phyloP scores from a whole-genome alignment of 2,113 vertebrate genomes.

The Oreochromis niloticus region DNA sequence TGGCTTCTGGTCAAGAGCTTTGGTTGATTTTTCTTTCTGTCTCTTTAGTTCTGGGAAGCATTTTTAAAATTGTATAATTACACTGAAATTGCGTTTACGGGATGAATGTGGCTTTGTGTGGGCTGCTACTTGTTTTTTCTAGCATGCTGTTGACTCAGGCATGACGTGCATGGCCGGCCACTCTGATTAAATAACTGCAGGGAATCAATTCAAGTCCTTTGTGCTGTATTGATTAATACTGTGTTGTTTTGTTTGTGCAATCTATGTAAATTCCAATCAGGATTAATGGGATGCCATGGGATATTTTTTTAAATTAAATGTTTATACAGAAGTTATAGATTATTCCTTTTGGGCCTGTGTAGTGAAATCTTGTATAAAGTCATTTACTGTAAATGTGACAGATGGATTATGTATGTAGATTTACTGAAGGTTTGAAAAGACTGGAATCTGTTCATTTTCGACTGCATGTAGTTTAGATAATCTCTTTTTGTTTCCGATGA shows the following conservation, averaged over 20 bases:
- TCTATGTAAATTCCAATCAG: background rate
- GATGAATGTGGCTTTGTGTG: background rate
- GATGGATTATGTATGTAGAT: background rate
- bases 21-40: background rate
- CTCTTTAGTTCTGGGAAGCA: background rate
- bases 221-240: background rate
- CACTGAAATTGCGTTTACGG: background rate
- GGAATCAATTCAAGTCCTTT: background rate
- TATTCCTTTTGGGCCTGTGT: background rate
- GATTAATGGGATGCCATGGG: background rate
- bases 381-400: background rate
- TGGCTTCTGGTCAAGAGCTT: background rate
- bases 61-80: background rate
- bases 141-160: background rate
- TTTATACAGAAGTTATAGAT: background rate
- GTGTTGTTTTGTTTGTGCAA: background rate
- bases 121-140: background rate
- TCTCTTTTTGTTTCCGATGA: background rate
- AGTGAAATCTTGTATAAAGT: background rate
- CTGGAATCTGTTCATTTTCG: background rate
- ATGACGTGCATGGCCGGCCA: background rate
- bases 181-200: background rate
- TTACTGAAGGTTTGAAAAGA: background rate
- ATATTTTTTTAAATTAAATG: background rate
- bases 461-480: background rate